phyloP scores from a whole-genome alignment of 2,797 vertebrate species.

The Masticophis lateralis region DNA sequence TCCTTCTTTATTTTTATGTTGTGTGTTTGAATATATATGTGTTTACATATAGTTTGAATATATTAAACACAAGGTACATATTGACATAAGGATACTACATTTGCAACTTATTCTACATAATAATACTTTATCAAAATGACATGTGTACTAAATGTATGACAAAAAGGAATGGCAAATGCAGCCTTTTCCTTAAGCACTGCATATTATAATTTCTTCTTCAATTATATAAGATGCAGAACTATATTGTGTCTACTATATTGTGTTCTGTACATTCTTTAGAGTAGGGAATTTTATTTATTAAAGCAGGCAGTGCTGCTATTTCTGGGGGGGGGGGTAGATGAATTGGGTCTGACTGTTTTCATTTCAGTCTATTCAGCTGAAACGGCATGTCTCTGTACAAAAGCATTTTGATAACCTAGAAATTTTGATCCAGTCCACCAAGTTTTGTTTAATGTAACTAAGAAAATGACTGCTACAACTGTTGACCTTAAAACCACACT shows the following conservation, averaged over 20 bases:
- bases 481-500: neutral
- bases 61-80: slow-evolving; percentile 73
- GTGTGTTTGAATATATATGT: slow-evolving; percentile 61
- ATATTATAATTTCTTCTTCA: slow-evolving; percentile 71
- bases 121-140: slow-evolving; percentile 28
- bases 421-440: neutral
- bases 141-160: slow-evolving; percentile 26
- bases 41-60: slow-evolving; percentile 68
- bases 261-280: neutral
- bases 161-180: slow-evolving; percentile 22
- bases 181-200: slow-evolving; percentile 75
- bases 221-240: slow-evolving; percentile 57
- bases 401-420: neutral
- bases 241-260: neutral
- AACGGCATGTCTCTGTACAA: neutral
- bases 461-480: neutral
- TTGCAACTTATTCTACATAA: slow-evolving; percentile 37
- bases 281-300: slow-evolving; percentile 13
- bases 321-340: neutral
- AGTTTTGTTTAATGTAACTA: neutral
- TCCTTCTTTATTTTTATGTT: slow-evolving; percentile 72
- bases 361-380: neutral
- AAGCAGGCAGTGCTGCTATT: neutral
- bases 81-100: slow-evolving; percentile 66
- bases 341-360: neutral